These are phyloP conservation scores for Pogonophryne albipinna DNA, from an alignment of 2,797 vertebrate species.

Conservation along the genomic window DNA sequence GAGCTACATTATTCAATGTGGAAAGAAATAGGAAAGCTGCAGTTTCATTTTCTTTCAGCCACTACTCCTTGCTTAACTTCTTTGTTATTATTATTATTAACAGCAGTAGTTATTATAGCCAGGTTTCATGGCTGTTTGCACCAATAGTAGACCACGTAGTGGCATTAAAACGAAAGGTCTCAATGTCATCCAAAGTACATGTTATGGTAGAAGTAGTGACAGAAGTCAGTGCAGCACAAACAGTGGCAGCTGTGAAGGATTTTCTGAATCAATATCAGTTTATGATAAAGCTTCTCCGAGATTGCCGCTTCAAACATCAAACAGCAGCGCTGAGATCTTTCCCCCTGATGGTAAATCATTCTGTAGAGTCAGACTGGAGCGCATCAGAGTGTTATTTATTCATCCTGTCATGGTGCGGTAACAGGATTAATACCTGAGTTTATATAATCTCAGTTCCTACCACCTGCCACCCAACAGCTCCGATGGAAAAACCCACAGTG, in stretches of 20 bases:
- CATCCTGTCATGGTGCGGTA: constrained; percentile 54
- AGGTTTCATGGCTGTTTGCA: not conserved
- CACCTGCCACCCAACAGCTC: constrained; percentile 60
- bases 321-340: constrained; percentile 24
- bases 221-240: not conserved
- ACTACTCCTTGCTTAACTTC: not conserved
- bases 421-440: constrained; percentile 67
- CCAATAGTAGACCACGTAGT: not conserved
- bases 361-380: constrained; percentile 28
- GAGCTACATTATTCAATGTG: too few species aligned
- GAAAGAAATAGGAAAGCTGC: too few species aligned
- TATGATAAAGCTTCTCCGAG: constrained; percentile 13
- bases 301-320: constrained; percentile 34
- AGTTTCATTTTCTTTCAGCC: too few species aligned
- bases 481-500: constrained; percentile 43
- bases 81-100: not conserved
- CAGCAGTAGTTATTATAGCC: not conserved
- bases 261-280: constrained; percentile 14
- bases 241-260: not conserved
- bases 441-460: constrained; percentile 44
- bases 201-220: not conserved
- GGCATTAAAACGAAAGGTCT: not conserved
- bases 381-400: constrained; percentile 55
- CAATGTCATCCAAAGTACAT: too few species aligned
- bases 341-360: constrained; percentile 47